Conservation (phyloP, 2,888 invertebrate genomes). For the Nephrotoma flavescens region DNA sequence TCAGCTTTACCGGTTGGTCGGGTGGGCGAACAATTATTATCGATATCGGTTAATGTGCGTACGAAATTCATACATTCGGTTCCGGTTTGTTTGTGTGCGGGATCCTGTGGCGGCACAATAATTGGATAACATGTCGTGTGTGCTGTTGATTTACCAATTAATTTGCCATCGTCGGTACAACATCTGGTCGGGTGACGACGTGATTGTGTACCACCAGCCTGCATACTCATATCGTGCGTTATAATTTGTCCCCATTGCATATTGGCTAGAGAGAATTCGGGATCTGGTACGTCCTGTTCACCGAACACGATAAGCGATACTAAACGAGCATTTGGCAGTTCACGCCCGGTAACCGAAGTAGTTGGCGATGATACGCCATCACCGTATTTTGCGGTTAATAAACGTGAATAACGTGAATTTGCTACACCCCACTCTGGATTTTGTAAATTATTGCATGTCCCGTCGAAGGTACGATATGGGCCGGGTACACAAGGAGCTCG, state of each 20-base stretch:
- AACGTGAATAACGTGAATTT: constrained; percentile 41
- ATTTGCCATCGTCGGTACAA: constrained; percentile 42
- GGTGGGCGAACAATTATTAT: constrained; percentile 40
- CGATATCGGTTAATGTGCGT: constrained; percentile 45
- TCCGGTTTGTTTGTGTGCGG: constrained; percentile 34
- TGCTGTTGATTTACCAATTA: constrained; percentile 32
- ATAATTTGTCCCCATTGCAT: constrained; percentile 48
- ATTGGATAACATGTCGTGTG: constrained; percentile 38
- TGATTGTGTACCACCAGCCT: constrained; percentile 43
- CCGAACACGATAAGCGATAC: constrained; percentile 57
- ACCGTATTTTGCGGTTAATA: constrained; percentile 33
- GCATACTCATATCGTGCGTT: constrained; percentile 41
- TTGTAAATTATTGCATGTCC: constrained; percentile 83
- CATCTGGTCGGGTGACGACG: constrained; percentile 51
- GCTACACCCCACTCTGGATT: constrained; percentile 71
- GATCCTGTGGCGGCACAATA: constrained; percentile 37
- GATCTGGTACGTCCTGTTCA: constrained; percentile 53
- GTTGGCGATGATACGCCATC: constrained; percentile 43
- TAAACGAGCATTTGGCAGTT: constrained; percentile 53
- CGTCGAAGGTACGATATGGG: constrained; percentile 66
- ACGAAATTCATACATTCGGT: constrained; percentile 48
- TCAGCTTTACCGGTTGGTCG: constrained; percentile 39
- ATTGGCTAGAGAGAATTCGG: constrained; percentile 55
- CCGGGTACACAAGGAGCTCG: constrained; percentile 24
- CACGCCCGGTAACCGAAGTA: constrained; percentile 43